A percentile compares a stretch with the other conserved stretches of the same genome.
These are phyloP conservation scores for Keiferia lycopersicella DNA, from an alignment of 2,888 invertebrate genomes.

Conservation along the genomic window DNA sequence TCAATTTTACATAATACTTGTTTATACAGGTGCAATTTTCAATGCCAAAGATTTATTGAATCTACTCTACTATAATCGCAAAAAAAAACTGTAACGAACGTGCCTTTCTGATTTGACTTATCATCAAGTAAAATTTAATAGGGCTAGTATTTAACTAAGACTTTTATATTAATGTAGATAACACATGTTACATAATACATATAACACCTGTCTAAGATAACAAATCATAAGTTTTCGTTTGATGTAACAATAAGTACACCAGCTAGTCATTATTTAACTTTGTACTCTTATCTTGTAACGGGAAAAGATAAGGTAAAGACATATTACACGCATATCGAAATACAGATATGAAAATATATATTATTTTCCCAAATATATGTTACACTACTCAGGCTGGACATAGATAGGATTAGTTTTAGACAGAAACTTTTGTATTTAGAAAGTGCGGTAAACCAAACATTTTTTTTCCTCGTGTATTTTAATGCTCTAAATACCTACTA, in stretches of 20 bases:
- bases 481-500: too few species aligned
- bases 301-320: slow-evolving; percentile 10
- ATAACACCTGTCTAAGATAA: slow-evolving; percentile 1
- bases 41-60: background rate
- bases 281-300: slow-evolving; percentile 21
- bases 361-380: background rate
- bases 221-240: slow-evolving; percentile 6
- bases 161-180: background rate
- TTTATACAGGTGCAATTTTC: background rate
- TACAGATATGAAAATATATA: slow-evolving; percentile 5
- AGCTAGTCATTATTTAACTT: slow-evolving; percentile 23
- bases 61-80: background rate
- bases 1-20: background rate
- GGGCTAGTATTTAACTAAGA: too few species aligned
- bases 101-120: background rate
- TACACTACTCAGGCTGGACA: too few species aligned
- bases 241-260: slow-evolving; percentile 12
- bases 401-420: too few species aligned
- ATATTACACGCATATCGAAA: background rate
- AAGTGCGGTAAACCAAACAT: too few species aligned
- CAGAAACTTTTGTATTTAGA: too few species aligned
- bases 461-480: too few species aligned
- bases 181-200: background rate
- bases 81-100: background rate
- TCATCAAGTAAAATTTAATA: too few species aligned